Percentiles rank a stretch among this genome's conserved stretches.
phyloP scores from a whole-genome alignment of 2,888 invertebrate genomes.

The Notodonta ziczac region DNA sequence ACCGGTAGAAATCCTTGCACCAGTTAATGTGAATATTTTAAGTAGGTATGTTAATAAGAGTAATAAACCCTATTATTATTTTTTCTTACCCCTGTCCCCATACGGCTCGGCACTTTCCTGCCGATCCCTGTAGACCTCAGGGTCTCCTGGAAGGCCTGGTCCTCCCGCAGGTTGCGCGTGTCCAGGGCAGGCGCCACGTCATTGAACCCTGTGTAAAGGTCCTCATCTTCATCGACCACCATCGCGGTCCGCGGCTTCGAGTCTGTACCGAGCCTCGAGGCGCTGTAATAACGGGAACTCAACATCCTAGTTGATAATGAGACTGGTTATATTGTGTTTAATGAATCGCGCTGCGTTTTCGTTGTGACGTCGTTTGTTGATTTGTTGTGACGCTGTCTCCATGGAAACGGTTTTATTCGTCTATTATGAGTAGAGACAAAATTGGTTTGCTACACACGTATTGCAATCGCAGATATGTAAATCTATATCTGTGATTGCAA shows the following conservation, averaged over 20 bases:
- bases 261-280: constrained; percentile 68
- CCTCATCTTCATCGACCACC: constrained; percentile 84
- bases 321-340: not conserved
- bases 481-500: too few species aligned
- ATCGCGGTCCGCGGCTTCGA: constrained; percentile 71
- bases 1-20: too few species aligned
- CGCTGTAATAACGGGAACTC: constrained; percentile 73
- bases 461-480: too few species aligned
- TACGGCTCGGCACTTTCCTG: constrained; percentile 85
- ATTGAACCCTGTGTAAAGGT: constrained; percentile 88
- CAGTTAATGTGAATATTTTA: too few species aligned
- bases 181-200: constrained; percentile 87
- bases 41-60: too few species aligned
- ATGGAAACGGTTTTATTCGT: constrained; percentile 50
- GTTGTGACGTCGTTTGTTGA: constrained; percentile 56
- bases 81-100: constrained; percentile 72
- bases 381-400: constrained; percentile 79
- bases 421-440: not conserved
- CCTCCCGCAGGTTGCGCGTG: constrained; percentile 88
- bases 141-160: constrained; percentile 90
- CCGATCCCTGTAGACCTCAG: constrained; percentile 90
- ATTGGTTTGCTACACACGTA: not conserved
- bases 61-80: too few species aligned
- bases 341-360: not conserved
- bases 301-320: constrained; percentile 54